Evolutionary conservation across 2,797 vertebrate genomes (phyloP), one percentile per base, ranked within the genome.

Genomic region (Chelonia mydas): DNA sequence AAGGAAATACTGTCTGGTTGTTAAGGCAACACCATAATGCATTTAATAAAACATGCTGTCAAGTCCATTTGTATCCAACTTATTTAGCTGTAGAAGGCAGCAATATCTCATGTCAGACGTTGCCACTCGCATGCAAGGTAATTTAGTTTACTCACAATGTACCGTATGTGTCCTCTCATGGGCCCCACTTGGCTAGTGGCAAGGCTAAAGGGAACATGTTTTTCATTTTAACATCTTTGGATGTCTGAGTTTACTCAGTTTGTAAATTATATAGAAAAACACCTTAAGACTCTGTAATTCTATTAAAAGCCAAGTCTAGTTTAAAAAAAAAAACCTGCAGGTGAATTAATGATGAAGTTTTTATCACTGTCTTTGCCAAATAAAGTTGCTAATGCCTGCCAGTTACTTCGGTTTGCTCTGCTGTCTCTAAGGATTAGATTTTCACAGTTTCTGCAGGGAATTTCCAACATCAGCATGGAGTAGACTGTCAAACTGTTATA

Each of bases 81-180:
- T 92, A 88, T 87, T 97, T 96, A 93, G 95, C 81, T 41, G 74
- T 54, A 53, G 90, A 95, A 95, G 79, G 88, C 87, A 92, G 92
- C 53, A 87, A 92, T 55, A 45, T 94, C 96, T 97, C 95, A 81
- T 95, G 95, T 97, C 94, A 97, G 91, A 95, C 93, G 84, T 81
- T 97, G 90, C 87, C 85, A 96, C 96, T 72, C 77, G 91, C 84
- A 95, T 92, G 92, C 95, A 92, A 93, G 92, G 54, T 93, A 96
- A 97, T 97, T 94, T 94, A 45, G 74, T 94, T 96, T 77, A 94
- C 95, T 97, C 90, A 31, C 95, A 95, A 92, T 77, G 65, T 95
- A 55, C 80, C 95, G 96, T 83, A 90, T 89, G 54, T 88, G 93
- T 86, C 91, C 81, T 85, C 93, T 97, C 96, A 97, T 65, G 84